Evolutionary conservation across 2,113 vertebrate species (phyloP).

Genomic region (Psephotus haematonotus): DNA sequence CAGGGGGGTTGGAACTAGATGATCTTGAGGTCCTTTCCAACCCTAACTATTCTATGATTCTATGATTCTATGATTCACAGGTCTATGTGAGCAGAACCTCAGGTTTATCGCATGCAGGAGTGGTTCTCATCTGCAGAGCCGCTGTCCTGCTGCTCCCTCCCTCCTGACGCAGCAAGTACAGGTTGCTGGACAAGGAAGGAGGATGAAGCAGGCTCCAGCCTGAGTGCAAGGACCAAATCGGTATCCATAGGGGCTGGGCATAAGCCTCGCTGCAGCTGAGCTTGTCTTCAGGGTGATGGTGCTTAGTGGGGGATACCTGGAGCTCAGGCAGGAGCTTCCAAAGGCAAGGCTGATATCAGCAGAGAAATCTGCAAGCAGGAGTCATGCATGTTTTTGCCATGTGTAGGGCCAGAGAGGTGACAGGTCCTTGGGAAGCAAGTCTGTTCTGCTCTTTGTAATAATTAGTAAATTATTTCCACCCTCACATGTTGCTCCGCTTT

Average conservation of each 20-base stretch:
- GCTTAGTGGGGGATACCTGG: too few species aligned
- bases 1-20: too few species aligned
- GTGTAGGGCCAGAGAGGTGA: background rate
- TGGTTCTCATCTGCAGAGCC: background rate
- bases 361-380: fast-evolving
- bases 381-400: fast-evolving
- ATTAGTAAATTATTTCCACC: background rate
- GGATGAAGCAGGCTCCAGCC: background rate
- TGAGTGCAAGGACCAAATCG: background rate
- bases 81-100: background rate
- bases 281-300: too few species aligned
- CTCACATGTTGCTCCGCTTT: background rate
- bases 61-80: too few species aligned
- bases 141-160: background rate
- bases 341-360: too few species aligned
- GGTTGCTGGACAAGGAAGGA: background rate
- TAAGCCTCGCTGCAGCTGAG: background rate
- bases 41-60: too few species aligned
- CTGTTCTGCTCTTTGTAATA: background rate
- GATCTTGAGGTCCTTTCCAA: too few species aligned
- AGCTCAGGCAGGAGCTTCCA: too few species aligned
- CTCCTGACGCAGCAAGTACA: background rate
- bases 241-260: background rate
- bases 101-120: background rate
- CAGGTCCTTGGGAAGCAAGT: background rate